Evolutionary conservation across 2,888 invertebrate species (phyloP), one percentile per base, ranked within the genome.

Genomic region (Noctua janthina): DNA sequence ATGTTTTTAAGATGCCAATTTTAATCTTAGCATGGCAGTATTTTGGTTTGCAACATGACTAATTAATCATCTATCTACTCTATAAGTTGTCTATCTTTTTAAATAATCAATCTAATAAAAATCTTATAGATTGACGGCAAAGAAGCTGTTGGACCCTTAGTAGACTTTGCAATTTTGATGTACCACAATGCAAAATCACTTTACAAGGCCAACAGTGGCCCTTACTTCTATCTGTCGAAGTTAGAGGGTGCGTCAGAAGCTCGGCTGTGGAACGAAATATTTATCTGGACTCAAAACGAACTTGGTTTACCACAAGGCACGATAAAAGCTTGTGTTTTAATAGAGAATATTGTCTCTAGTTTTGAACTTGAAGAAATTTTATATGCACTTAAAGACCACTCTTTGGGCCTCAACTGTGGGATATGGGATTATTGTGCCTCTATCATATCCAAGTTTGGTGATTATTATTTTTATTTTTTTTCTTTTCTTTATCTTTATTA

Each of bases 391-490:
- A 97, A 94, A 86, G 97, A 98, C 78, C 98, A 98, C 93, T 98
- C 98, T 0, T 93, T 98, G 62, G 98, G 98, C 5, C 95, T 98
- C 3, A 98, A 98, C 92, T 98, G 98, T 93, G 98, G 98, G 7
- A 98, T 98, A 87, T 98, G 98, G 98, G 98, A 98, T 91, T 98
- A 98, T 91, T 97, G 97, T 76, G 98, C 98, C 0, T 98, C 98
- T 6, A 97, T 98, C 74, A 97, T 98, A 87, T 96, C 97, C 49
- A 98, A 98, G 92, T 98, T 98, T 93, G 98, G 98, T 96, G 93
- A 95, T 91, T 84, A 78, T 74, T 76, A 54, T 54, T 17, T 74
- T 76, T 83, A 64, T 43, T 56, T 11, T 74, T 56, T 78, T 43
- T 49, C 6, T 54, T 54, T 20, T 8, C 5, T 10, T 43, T 15